Evolutionary conservation across 2,888 invertebrate genomes (phyloP).

Genomic region (Dascillus cervinus): DNA sequence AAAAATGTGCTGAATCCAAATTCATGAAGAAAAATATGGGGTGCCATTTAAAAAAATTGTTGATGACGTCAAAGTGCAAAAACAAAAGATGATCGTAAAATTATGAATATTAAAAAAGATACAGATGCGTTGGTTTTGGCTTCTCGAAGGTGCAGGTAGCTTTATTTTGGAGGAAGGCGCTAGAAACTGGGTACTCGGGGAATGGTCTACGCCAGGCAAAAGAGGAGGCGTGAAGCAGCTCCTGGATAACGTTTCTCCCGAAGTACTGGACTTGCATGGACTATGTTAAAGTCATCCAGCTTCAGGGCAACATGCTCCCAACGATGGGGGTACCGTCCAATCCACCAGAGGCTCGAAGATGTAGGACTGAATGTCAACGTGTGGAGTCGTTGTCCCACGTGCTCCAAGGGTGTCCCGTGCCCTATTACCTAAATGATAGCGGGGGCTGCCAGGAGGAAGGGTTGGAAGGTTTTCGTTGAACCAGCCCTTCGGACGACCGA

Average conservation of each 20-base stretch:
- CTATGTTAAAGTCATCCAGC: constrained; percentile 11
- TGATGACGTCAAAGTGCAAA: no score
- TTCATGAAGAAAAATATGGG: no score
- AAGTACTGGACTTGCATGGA: constrained; percentile 12
- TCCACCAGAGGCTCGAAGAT: constrained; percentile 4
- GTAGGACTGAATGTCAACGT: constrained; percentile 9
- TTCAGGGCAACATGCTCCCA: constrained; percentile 10
- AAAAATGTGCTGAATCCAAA: no score
- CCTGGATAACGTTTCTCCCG: constrained; percentile 9
- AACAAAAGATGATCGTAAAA: no score
- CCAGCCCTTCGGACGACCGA: constrained; percentile 18
- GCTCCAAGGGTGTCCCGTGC: constrained; percentile 12
- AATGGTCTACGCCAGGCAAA: constrained; percentile 7
- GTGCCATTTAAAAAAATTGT: no score
- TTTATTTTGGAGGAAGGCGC: no score
- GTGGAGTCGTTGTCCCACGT: constrained; percentile 15
- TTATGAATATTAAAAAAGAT: no score
- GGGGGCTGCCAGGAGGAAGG: constrained; percentile 7
- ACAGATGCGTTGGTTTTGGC: no score
- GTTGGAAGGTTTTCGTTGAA: constrained; percentile 17
- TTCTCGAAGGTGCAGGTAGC: no score
- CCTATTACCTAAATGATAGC: constrained; percentile 14
- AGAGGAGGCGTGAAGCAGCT: constrained; percentile 5
- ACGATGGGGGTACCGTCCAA: constrained; percentile 9
- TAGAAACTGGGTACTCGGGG: no score